phyloP scores from a whole-genome alignment of 53 echinoderm and acorn worm species.

The Echinarachnius parma region DNA sequence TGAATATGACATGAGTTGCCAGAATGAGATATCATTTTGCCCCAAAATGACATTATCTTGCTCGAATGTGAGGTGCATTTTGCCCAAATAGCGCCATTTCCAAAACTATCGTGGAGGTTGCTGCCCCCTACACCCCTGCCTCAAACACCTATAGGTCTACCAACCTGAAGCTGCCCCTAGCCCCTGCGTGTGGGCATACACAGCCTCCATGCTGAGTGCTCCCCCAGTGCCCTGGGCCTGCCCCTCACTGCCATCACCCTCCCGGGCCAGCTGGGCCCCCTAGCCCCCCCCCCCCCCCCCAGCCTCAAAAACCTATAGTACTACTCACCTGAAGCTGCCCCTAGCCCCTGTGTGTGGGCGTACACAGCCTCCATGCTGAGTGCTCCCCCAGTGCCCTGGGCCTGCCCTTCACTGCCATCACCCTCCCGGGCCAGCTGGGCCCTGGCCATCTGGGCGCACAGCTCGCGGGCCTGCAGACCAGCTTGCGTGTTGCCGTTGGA shows the following conservation, averaged over 20 bases:
- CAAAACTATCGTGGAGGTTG: no score
- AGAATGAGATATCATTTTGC: no score
- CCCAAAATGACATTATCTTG: no score
- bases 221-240: slow-evolving; percentile 62
- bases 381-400: slow-evolving; percentile 65
- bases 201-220: slow-evolving; percentile 95
- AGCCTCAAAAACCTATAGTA: no score
- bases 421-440: slow-evolving; percentile 86
- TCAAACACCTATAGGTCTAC: no score
- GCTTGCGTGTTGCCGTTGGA: slow-evolving; percentile 90
- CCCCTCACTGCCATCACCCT: slow-evolving; percentile 76
- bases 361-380: slow-evolving; percentile 96
- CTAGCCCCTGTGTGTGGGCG: slow-evolving; percentile 81
- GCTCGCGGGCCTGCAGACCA: slow-evolving; percentile 84
- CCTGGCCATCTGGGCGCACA: slow-evolving; percentile 92
- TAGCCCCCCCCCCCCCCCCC: no score
- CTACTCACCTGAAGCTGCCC: slow-evolving; percentile 84
- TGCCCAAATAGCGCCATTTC: no score
- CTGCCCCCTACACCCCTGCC: no score
- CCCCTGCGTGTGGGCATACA: slow-evolving; percentile 84
- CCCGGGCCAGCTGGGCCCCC: slow-evolving; percentile 82
- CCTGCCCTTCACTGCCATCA: slow-evolving; percentile 68
- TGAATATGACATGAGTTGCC: no score
- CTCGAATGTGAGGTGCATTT: no score
- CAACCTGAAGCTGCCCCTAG: slow-evolving; percentile 83